These are phyloP conservation scores for Plebejus argus DNA, from an alignment of 2,888 invertebrate species.

Conservation along the genomic window DNA sequence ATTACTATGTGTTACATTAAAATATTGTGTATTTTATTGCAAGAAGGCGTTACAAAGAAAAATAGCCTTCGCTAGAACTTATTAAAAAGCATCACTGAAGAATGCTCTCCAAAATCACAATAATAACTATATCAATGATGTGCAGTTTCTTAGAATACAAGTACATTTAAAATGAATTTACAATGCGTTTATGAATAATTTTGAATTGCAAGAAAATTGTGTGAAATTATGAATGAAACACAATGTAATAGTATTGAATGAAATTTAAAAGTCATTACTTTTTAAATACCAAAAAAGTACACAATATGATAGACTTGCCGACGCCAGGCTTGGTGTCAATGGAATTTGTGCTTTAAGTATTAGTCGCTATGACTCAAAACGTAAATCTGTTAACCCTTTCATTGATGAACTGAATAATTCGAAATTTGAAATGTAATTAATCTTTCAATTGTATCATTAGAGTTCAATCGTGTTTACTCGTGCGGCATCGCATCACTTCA, in stretches of 20 bases:
- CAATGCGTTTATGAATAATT: constrained; percentile 51
- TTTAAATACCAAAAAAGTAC: constrained; percentile 44
- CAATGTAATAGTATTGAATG: constrained; percentile 37
- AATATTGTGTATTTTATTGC: no score
- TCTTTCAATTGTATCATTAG: constrained; percentile 77
- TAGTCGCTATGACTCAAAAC: neutral
- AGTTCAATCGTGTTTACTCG: constrained; percentile 67
- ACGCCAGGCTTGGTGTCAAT: constrained; percentile 48
- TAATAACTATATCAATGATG: neutral
- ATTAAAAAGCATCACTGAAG: neutral
- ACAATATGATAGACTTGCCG: constrained; percentile 57
- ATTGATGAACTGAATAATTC: constrained; percentile 59
- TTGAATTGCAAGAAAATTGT: constrained; percentile 55
- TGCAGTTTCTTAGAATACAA: constrained; percentile 30
- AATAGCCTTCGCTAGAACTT: no score
- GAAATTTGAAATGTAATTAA: constrained; percentile 66
- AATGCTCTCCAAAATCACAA: neutral
- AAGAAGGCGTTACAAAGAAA: neutral
- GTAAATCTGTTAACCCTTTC: constrained; percentile 48
- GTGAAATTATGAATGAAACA: constrained; percentile 59
- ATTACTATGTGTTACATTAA: no score
- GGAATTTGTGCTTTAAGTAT: neutral
- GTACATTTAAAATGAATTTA: constrained; percentile 40
- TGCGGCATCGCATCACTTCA: constrained; percentile 68
- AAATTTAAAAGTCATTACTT: constrained; percentile 29